These are phyloP conservation scores for Corvus hawaiiensis DNA, from an alignment of 2,113 vertebrate species.

Conservation along the genomic window DNA sequence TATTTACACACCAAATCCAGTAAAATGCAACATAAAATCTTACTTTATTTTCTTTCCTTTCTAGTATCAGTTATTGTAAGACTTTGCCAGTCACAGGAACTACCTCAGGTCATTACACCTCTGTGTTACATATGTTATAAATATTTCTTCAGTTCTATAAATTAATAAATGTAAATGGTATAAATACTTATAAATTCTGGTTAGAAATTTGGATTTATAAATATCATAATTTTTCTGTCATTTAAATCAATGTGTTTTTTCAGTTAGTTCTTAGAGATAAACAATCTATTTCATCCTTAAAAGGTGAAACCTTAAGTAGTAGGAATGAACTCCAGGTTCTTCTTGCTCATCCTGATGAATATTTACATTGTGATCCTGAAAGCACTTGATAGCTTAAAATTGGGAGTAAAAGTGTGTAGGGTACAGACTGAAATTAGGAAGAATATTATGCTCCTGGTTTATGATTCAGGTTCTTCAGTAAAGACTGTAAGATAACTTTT, in stretches of 20 bases:
- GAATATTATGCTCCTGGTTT: background rate
- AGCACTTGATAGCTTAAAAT: background rate
- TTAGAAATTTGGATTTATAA: background rate
- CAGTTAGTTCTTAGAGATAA: background rate
- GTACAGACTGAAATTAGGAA: background rate
- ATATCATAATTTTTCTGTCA: background rate
- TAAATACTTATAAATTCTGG: background rate
- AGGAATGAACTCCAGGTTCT: background rate
- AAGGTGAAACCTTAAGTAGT: background rate
- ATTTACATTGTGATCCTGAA: background rate
- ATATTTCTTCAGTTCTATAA: background rate
- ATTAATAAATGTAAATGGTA: background rate
- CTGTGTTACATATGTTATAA: background rate
- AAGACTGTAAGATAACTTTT: background rate
- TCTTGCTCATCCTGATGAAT: background rate
- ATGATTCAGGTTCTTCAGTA: background rate
- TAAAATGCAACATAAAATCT: background rate
- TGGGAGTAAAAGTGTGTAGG: background rate
- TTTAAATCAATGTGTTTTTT: background rate
- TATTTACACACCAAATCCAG: background rate
- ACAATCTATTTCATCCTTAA: background rate
- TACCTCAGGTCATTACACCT: background rate
- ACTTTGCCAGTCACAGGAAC: background rate
- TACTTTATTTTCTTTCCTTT: background rate
- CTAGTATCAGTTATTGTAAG: background rate